Percentiles rank a stretch among this genome's conserved stretches.
phyloP scores from a whole-genome alignment of 2,888 invertebrate genomes.

The Nematopogon swammerdamellus region DNA sequence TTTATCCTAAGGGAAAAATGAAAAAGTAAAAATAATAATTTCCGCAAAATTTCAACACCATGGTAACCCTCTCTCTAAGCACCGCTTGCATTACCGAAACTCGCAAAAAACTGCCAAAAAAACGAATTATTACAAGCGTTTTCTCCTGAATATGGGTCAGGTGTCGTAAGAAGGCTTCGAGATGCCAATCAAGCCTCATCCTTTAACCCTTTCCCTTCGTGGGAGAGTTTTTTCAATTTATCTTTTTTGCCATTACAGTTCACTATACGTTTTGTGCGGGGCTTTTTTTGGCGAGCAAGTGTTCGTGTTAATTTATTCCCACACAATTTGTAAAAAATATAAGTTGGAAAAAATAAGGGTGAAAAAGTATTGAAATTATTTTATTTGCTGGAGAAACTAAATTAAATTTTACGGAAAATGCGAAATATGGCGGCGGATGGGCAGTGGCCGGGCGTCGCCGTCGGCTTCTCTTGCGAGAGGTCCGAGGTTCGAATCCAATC shows the following conservation, averaged over 20 bases:
- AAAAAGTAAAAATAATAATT: too few species aligned
- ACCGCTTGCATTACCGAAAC: not conserved
- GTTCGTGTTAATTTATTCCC: constrained; percentile 57
- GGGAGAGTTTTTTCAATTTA: constrained; percentile 38
- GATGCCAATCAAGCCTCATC: not conserved
- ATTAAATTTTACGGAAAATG: too few species aligned
- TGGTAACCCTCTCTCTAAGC: too few species aligned
- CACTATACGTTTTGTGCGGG: constrained; percentile 16
- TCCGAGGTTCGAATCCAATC: too few species aligned
- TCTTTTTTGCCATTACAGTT: constrained; percentile 45
- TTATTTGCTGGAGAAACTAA: too few species aligned
- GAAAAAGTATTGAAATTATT: too few species aligned
- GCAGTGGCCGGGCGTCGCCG: too few species aligned
- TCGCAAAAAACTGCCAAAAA: not conserved
- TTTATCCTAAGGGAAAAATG: too few species aligned
- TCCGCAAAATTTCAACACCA: too few species aligned
- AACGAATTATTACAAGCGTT: constrained; percentile 13
- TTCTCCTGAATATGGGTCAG: constrained; percentile 41
- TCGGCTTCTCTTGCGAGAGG: too few species aligned
- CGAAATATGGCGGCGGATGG: too few species aligned
- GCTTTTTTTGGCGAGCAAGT: constrained; percentile 39
- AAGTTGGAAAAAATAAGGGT: too few species aligned
- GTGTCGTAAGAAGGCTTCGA: constrained; percentile 18
- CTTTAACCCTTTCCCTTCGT: constrained; percentile 51
- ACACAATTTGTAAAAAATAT: constrained; percentile 23